These are phyloP conservation scores for Ciconia stormi DNA, from an alignment of 2,113 vertebrate genomes.

Conservation along the genomic window DNA sequence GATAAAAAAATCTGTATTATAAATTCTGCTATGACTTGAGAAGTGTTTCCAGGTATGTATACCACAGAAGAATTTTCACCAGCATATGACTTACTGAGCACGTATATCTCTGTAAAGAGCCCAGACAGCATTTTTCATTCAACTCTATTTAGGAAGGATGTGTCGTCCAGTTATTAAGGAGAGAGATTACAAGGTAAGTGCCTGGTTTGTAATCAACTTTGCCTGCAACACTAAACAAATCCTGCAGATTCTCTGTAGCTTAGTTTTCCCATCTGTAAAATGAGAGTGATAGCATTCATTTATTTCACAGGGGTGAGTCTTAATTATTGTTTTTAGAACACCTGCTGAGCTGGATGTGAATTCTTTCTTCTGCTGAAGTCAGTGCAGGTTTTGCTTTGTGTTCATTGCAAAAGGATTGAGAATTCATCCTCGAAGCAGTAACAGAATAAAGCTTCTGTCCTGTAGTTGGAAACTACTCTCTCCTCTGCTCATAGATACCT, in stretches of 20 bases:
- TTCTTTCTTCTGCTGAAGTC: not conserved
- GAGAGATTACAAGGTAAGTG: not conserved
- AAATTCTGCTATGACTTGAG: not conserved
- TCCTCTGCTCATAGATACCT: not conserved
- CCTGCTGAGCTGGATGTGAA: not conserved
- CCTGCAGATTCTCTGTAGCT: not conserved
- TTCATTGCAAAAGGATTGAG: not conserved
- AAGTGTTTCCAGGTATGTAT: not conserved
- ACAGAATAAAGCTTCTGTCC: not conserved
- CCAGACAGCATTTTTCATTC: not conserved
- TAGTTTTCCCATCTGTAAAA: not conserved
- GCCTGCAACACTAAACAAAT: constrained; percentile 1
- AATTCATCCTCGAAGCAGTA: not conserved
- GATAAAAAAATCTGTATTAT: not conserved
- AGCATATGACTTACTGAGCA: not conserved
- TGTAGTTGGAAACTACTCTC: not conserved
- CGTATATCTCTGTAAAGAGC: not conserved
- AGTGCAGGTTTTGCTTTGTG: not conserved
- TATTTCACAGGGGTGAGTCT: not conserved
- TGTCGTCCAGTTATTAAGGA: not conserved
- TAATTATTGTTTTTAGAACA: not conserved
- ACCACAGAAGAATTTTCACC: not conserved
- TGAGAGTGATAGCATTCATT: not conserved
- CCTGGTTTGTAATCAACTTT: not conserved
- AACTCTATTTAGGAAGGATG: not conserved